phyloP scores from a whole-genome alignment of 1,140 invertebrate species.

The Diabrotica virgifera region DNA sequence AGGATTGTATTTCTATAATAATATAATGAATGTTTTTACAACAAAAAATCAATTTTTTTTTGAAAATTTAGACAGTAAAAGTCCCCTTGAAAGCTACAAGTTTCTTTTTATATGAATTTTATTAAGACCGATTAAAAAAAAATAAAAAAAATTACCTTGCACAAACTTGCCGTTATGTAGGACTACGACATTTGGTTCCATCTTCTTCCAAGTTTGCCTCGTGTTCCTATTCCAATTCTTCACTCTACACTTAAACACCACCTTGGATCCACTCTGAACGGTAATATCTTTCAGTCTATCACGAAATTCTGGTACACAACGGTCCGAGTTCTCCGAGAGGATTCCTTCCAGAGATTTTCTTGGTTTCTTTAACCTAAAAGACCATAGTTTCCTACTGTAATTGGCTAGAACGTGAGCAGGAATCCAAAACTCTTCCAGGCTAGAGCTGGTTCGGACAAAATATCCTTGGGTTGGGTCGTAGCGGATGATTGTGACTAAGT shows the following conservation, averaged over 20 bases:
- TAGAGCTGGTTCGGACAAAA: constrained; percentile 47
- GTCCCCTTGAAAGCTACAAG: too few species aligned
- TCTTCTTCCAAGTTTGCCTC: constrained; percentile 57
- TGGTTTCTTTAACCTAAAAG: constrained; percentile 49
- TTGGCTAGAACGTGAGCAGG: constrained; percentile 60
- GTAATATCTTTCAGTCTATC: constrained; percentile 41
- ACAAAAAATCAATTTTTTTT: too few species aligned
- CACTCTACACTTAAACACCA: constrained; percentile 40
- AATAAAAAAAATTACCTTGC: constrained; percentile 29
- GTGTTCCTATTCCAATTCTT: constrained; percentile 36
- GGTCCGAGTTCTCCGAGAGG: constrained; percentile 29
- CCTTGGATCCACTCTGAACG: constrained; percentile 37
- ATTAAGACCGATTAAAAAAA: too few species aligned
- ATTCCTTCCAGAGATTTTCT: constrained; percentile 41
- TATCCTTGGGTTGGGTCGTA: constrained; percentile 51
- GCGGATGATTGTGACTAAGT: constrained; percentile 51
- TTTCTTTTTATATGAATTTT: too few species aligned
- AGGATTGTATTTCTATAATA: too few species aligned
- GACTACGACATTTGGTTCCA: constrained; percentile 53
- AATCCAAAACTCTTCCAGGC: constrained; percentile 59
- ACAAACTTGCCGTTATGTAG: constrained; percentile 53
- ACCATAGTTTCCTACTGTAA: constrained; percentile 58
- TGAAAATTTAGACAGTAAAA: too few species aligned
- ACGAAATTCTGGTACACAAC: constrained; percentile 40
- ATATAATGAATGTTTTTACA: too few species aligned